phyloP scores from a whole-genome alignment of 2,888 invertebrate genomes.

The Trichogramma evanescens region DNA sequence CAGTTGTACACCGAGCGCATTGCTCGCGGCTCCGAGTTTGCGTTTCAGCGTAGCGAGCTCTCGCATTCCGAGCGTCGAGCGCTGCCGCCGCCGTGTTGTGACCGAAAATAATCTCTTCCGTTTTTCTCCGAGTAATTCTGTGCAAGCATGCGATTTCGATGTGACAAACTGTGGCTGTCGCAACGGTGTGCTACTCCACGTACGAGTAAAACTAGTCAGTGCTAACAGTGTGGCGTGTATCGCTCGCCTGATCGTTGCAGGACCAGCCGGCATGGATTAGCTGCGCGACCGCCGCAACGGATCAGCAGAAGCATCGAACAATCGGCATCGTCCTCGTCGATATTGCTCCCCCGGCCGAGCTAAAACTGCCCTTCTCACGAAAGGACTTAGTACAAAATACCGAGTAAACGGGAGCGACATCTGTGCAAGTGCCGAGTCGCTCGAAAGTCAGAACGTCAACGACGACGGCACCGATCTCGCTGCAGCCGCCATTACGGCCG shows the following conservation, averaged over 20 bases:
- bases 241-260: neutral
- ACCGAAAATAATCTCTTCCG: no score
- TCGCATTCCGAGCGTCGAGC: no score
- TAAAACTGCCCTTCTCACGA: neutral
- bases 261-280: neutral
- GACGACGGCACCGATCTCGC: constrained; percentile 12
- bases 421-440: no score
- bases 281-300: constrained; percentile 15
- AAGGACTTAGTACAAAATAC: no score
- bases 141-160: no score
- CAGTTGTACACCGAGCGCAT: neutral
- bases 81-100: no score
- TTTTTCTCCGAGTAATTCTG: no score
- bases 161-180: no score
- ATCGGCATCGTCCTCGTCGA: neutral
- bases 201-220: neutral
- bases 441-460: no score
- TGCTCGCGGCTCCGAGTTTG: neutral
- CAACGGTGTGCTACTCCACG: neutral
- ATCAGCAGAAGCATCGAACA: constrained; percentile 1
- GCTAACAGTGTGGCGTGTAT: neutral
- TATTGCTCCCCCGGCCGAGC: neutral
- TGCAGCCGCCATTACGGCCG: constrained; percentile 38
- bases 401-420: neutral
- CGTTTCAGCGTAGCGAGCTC: no score